Evolutionary conservation across 2,888 invertebrate species (phyloP).

Genomic region (Hypomecis punctinalis): DNA sequence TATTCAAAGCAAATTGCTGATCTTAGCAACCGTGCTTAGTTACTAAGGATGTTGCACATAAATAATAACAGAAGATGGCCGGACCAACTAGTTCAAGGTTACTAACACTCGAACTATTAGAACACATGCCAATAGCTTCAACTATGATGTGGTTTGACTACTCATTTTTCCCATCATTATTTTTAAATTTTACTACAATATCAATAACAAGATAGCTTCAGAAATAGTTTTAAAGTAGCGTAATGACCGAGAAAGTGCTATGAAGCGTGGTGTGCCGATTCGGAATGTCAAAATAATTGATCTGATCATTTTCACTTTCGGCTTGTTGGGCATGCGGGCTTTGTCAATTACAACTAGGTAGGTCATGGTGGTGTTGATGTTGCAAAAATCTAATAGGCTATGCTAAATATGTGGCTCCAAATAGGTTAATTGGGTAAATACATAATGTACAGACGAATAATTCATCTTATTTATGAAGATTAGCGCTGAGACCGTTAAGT

Average conservation of each 20-base stretch:
- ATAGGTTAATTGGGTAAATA: too few species aligned
- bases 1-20: conserved; percentile 6
- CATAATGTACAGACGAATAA: too few species aligned
- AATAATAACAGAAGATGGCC: conserved; percentile 21
- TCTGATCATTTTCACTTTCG: conserved; percentile 39
- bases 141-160: neutral
- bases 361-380: neutral
- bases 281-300: conserved; percentile 36
- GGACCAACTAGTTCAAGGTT: conserved; percentile 13
- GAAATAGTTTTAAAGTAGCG: conserved; percentile 11
- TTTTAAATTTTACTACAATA: conserved; percentile 11
- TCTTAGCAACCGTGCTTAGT: neutral
- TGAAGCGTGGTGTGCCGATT: conserved; percentile 32
- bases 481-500: too few species aligned
- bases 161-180: conserved; percentile 20
- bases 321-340: conserved; percentile 39
- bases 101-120: conserved; percentile 10
- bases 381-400: neutral
- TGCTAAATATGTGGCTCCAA: too few species aligned
- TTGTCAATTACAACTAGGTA: conserved; percentile 13
- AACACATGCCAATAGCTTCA: neutral
- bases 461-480: too few species aligned
- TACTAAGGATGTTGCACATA: conserved; percentile 23
- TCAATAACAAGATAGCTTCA: conserved; percentile 19
- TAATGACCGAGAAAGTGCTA: conserved; percentile 40